These are phyloP conservation scores for Zele albiditarsus DNA, from an alignment of 2,888 invertebrate species.

Conservation along the genomic window DNA sequence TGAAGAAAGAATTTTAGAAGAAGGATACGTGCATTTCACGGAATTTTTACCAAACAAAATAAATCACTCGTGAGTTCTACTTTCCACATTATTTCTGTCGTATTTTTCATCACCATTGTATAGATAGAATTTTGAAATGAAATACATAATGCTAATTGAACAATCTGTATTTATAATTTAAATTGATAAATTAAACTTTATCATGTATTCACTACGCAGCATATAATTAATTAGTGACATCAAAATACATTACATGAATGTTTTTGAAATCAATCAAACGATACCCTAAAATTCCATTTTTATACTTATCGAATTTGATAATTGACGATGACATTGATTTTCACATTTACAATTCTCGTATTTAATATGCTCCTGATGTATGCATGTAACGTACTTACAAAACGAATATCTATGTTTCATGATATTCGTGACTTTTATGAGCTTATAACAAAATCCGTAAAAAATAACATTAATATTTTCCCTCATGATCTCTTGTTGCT, in stretches of 20 bases:
- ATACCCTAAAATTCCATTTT: neutral
- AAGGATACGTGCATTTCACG: slow-evolving; percentile 9
- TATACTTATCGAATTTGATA: neutral
- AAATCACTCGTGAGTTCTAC: slow-evolving; percentile 25
- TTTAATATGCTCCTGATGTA: slow-evolving; percentile 18
- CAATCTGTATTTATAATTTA: neutral
- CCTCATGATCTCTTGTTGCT: neutral
- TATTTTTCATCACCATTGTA: neutral
- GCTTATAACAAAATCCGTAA: slow-evolving; percentile 32
- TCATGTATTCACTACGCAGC: neutral
- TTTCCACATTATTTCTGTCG: slow-evolving; percentile 5
- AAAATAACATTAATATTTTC: slow-evolving; percentile 11
- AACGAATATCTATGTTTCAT: neutral
- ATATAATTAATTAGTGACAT: neutral
- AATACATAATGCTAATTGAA: neutral
- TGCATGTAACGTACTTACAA: neutral
- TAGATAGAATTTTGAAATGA: neutral
- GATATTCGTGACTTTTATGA: neutral
- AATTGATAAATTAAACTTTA: neutral
- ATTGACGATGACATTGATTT: neutral
- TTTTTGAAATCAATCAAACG: neutral
- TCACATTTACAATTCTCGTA: slow-evolving; percentile 32
- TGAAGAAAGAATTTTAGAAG: neutral
- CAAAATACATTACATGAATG: neutral
- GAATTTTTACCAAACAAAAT: neutral